These are phyloP conservation scores for Micromussa lordhowensis DNA, from an alignment of 92 coral and sea anemone species.

Conservation along the genomic window DNA sequence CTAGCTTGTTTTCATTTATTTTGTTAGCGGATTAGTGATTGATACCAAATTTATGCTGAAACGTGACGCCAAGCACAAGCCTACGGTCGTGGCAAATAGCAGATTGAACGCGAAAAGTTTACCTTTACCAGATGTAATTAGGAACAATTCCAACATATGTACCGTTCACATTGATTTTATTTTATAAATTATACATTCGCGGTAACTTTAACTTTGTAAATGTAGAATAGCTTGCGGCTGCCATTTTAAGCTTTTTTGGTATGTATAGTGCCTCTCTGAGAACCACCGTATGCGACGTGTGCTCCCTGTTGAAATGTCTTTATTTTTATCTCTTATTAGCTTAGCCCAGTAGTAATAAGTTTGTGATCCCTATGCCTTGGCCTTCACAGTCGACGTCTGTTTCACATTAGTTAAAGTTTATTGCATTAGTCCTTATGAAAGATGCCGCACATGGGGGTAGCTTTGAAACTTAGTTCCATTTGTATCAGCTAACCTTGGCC, in stretches of 20 bases:
- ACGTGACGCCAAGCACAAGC: no score
- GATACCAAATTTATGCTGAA: no score
- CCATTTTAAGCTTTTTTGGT: no score
- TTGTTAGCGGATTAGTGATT: background rate
- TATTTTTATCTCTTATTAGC: background rate
- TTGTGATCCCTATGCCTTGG: background rate
- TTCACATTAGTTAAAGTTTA: background rate
- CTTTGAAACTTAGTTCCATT: background rate
- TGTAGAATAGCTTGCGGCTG: no score
- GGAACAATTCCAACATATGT: no score
- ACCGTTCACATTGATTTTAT: no score
- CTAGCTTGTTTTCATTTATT: background rate
- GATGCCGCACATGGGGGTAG: background rate
- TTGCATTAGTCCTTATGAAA: background rate
- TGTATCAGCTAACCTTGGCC: background rate
- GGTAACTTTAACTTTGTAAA: no score
- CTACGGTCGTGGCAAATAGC: background rate
- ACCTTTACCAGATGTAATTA: no score
- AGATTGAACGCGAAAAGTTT: background rate
- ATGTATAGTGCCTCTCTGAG: no score
- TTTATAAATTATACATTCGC: no score
- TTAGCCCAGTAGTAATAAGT: background rate
- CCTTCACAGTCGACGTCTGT: background rate
- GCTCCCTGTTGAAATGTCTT: no score
- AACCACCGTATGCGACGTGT: no score